Evolutionary conservation across 2,888 invertebrate species (phyloP), one percentile per base, ranked within the genome.

Genomic region (Nineta flava): DNA sequence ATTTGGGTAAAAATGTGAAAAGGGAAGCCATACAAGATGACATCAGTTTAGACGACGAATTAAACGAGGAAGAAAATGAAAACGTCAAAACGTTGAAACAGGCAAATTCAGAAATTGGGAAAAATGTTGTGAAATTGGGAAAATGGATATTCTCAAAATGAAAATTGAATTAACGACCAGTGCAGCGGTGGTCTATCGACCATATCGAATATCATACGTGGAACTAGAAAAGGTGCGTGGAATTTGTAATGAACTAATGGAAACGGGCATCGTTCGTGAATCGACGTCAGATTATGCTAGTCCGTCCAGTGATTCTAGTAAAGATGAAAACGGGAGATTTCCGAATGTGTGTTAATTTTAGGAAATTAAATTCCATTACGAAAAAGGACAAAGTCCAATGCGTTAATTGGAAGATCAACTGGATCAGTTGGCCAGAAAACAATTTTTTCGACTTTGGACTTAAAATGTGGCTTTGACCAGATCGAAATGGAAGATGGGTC

Each of bases 361-460:
- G 59, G 7, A 34, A n/a, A n/a, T n/a, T n/a, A n/a, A n/a, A n/a
- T n/a, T n/a, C n/a, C n/a, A n/a, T n/a, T n/a, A n/a, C n/a, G 53
- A 32, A 1, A 54, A 56, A 1, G 58, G 60, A 47, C 19, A 55
- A 7, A 57, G 57, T 48, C 59, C 59, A 1, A 41, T 60, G 4
- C 58, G 58, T 1, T 49, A 55, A 19, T 54, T 61, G 6, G 53
- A 57, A n/a, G 60, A 62, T 16, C 52, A 54, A n/a, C 21, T 58
- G 31, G 51, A 55, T 31, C 26, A 46, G 5, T 17, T 61, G 9
- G 44, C 53, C 55, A 56, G 2, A 54, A 55, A 9, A 51, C 35
- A 15, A 54, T 50, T 44, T 62, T 56, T 31, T 55, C 57, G 9
- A 52, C 51, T 1, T 42, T 62, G 1, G 59, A 61, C 46, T 45